These are phyloP conservation scores for Scotopteryx bipunctaria DNA, from an alignment of 2,888 invertebrate genomes.

Conservation along the genomic window DNA sequence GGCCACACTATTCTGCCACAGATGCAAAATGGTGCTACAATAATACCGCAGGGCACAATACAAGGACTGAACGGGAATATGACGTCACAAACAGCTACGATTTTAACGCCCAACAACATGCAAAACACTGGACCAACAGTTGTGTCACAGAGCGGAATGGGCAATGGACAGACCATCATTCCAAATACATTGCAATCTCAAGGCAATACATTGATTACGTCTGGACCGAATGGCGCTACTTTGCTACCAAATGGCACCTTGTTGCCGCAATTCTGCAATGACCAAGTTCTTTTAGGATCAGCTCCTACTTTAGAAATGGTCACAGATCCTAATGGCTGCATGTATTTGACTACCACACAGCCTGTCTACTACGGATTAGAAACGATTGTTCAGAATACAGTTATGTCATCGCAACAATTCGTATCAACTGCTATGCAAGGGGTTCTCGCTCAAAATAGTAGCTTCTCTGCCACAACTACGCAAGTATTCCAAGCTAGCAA, in stretches of 20 bases:
- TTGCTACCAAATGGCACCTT: slow-evolving; percentile 85
- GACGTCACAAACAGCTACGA: slow-evolving; percentile 66
- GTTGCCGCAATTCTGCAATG: slow-evolving; percentile 80
- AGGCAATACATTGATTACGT: slow-evolving; percentile 79
- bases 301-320: slow-evolving; percentile 86
- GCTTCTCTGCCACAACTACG: slow-evolving; percentile 92
- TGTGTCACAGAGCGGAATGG: slow-evolving; percentile 76
- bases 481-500: slow-evolving; percentile 94
- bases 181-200: slow-evolving; percentile 79
- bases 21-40: slow-evolving; percentile 84
- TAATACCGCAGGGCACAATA: slow-evolving; percentile 84
- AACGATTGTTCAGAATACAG: slow-evolving; percentile 93
- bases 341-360: slow-evolving; percentile 86
- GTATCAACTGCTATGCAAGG: slow-evolving; percentile 92
- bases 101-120: slow-evolving; percentile 68
- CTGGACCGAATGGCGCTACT: slow-evolving; percentile 79
- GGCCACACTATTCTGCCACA: slow-evolving; percentile 85
- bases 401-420: slow-evolving; percentile 95
- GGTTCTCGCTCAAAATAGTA: slow-evolving; percentile 90
- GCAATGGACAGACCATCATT: slow-evolving; percentile 77
- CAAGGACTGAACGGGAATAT: slow-evolving; percentile 72
- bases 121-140: slow-evolving; percentile 71
- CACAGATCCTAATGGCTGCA: slow-evolving; percentile 82
- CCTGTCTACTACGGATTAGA: slow-evolving; percentile 93
- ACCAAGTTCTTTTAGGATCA: slow-evolving; percentile 85